Conservation (phyloP, 2,888 invertebrate species). For the Eupithecia vulgata region DNA sequence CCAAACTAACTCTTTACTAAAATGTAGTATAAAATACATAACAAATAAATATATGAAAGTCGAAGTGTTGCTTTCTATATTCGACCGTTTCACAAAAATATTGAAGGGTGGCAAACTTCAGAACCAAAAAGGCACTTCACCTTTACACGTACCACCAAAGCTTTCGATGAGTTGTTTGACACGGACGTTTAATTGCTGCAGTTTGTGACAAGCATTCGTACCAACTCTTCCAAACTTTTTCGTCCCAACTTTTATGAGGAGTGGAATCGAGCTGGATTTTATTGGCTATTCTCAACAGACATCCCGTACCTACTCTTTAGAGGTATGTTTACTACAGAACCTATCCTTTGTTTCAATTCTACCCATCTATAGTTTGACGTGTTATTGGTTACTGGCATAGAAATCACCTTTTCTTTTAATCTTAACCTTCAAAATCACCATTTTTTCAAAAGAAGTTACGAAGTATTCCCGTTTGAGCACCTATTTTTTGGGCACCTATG, state of each 20-base stretch:
- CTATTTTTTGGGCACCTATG: too few species aligned
- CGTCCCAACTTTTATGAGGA: constrained; percentile 28
- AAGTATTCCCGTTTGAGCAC: too few species aligned
- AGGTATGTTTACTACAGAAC: constrained; percentile 25
- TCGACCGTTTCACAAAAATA: background rate
- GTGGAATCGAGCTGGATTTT: constrained; percentile 25
- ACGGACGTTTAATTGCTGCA: constrained; percentile 44
- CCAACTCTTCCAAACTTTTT: constrained; percentile 32
- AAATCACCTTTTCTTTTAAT: too few species aligned
- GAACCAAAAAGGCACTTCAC: background rate
- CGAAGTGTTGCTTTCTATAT: background rate
- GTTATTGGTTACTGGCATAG: background rate
- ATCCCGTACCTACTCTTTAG: constrained; percentile 16
- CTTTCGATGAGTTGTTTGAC: constrained; percentile 42
- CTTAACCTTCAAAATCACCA: too few species aligned
- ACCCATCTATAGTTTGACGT: background rate
- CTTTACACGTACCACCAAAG: constrained; percentile 38
- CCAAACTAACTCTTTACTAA: background rate
- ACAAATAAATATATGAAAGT: background rate
- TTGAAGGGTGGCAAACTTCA: background rate
- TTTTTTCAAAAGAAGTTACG: too few species aligned
- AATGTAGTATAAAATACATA: too few species aligned
- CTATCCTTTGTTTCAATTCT: background rate
- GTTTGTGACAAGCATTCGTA: constrained; percentile 40
- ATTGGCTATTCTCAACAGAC: constrained; percentile 27